These are phyloP conservation scores for Meda fulgida DNA, from an alignment of 2,797 vertebrate genomes.

Conservation along the genomic window DNA sequence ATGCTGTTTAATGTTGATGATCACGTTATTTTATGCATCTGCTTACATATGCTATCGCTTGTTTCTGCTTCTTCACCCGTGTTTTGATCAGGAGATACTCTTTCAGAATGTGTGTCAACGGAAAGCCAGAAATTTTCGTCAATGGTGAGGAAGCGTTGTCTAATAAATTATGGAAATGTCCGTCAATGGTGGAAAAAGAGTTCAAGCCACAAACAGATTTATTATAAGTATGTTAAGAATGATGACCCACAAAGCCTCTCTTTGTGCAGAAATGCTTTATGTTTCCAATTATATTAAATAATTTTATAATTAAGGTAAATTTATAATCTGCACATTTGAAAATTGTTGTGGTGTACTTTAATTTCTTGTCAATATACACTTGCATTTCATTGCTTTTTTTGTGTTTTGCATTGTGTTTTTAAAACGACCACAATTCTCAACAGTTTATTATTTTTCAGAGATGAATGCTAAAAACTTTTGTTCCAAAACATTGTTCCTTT, in stretches of 20 bases:
- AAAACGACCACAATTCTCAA: background rate
- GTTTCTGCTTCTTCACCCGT: too few relatives aligned
- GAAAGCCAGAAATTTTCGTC: too few relatives aligned
- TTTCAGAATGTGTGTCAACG: too few relatives aligned
- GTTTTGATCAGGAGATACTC: too few relatives aligned
- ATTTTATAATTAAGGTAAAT: too few relatives aligned
- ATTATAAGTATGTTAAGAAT: background rate
- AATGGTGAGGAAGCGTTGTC: too few relatives aligned
- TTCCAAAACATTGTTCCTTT: background rate
- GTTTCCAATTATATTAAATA: background rate
- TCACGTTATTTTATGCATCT: background rate
- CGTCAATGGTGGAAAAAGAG: too few relatives aligned
- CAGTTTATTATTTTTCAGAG: background rate
- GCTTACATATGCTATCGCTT: too few relatives aligned
- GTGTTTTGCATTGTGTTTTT: background rate
- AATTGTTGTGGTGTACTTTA: background rate
- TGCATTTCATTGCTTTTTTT: background rate
- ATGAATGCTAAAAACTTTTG: background rate
- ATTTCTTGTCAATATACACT: background rate
- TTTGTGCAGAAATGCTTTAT: background rate
- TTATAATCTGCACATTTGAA: too few relatives aligned
- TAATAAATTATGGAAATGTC: too few relatives aligned
- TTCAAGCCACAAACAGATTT: background rate
- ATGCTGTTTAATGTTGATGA: background rate
- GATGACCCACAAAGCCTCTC: background rate